Conservation (phyloP, 2,797 vertebrate species). For the Eidolon dupreanum region DNA sequence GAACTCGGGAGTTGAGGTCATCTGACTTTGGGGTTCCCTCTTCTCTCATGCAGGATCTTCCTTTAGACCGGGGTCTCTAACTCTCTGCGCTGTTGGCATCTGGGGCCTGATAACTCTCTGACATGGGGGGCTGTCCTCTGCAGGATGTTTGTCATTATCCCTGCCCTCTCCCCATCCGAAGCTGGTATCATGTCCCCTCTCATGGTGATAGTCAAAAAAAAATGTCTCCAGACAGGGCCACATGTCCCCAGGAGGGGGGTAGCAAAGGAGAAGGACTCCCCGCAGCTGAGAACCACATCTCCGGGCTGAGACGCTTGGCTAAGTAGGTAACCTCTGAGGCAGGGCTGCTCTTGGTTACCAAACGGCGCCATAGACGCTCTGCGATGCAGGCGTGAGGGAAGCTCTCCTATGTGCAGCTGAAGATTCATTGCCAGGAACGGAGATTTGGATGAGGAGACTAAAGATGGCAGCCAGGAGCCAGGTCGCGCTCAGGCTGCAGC, state of each 20-base stretch:
- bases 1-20: background rate
- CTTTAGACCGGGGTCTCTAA: background rate
- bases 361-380: background rate
- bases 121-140: background rate
- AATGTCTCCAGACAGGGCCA: background rate
- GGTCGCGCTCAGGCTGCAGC: background rate
- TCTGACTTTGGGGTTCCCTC: background rate
- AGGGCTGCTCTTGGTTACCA: background rate
- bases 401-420: fast-evolving
- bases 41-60: background rate
- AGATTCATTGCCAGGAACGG: background rate
- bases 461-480: background rate
- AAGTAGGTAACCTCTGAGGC: background rate
- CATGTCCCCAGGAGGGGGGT: too few species aligned
- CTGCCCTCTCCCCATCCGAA: background rate
- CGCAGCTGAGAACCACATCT: background rate
- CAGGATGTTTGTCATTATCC: background rate
- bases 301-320: background rate
- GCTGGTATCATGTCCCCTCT: background rate
- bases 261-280: background rate
- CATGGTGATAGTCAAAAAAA: background rate
- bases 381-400: fast-evolving
- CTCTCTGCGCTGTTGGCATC: background rate
- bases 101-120: too few species aligned
- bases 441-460: background rate